phyloP scores from a whole-genome alignment of 2,113 vertebrate species.

The Syrrhaptes paradoxus region DNA sequence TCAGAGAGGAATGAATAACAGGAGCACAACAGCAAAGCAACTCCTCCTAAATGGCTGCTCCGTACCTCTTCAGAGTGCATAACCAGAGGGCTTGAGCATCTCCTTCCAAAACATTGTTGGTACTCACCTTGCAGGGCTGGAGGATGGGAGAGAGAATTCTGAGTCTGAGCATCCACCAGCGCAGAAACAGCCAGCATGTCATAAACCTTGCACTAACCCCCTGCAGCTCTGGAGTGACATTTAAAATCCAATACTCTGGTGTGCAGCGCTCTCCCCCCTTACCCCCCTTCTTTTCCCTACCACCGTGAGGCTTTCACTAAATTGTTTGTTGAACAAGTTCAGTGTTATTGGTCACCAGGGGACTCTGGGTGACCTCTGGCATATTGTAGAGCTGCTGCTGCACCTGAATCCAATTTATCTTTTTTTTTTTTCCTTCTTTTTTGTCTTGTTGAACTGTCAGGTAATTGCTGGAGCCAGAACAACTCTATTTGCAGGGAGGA shows the following conservation, averaged over 20 bases:
- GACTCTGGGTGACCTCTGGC: constrained; percentile 55
- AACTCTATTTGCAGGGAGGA: constrained; percentile 7
- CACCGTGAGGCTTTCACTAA: constrained; percentile 28
- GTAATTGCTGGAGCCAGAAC: constrained; percentile 23
- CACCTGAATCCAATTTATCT: constrained; percentile 50
- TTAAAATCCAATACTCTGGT: constrained; percentile 60
- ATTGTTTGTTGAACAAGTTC: constrained; percentile 66
- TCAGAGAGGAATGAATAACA: neutral
- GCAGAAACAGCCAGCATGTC: neutral
- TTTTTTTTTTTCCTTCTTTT: neutral
- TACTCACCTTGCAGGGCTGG: neutral
- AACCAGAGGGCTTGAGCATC: neutral
- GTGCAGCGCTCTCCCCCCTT: neutral
- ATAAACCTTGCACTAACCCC: constrained; percentile 1
- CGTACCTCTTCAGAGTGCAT: neutral
- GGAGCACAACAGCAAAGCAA: neutral
- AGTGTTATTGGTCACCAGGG: constrained; percentile 58
- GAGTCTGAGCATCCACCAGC: neutral
- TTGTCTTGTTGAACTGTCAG: constrained; percentile 36
- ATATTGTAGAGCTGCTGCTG: constrained; percentile 22
- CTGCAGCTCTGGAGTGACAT: constrained; percentile 53
- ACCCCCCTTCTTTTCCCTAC: neutral
- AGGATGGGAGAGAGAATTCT: neutral
- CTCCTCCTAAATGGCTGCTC: neutral
- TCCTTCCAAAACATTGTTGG: neutral